Base-by-base conservation (phyloP, 2,797 vertebrate genomes). In the Philypnodon macrostomus region DNA sequence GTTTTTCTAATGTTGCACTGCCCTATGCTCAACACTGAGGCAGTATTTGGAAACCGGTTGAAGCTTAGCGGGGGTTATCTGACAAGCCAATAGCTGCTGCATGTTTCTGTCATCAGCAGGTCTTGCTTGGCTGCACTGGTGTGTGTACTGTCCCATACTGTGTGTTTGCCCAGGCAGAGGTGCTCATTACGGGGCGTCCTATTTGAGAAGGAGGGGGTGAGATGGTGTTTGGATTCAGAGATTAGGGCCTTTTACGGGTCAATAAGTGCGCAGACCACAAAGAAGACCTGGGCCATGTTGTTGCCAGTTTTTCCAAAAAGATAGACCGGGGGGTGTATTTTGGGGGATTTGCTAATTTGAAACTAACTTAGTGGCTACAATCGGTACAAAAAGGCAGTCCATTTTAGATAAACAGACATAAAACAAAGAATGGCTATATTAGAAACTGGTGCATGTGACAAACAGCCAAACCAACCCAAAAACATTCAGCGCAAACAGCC, bases 211-310 rank as follows among this genome's bases (percentile, higher is more conserved):
- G n/a, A 29, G 47, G 45, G 42, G 58, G 49, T 21, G 23, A 15
- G 18, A 58, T 37, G 18, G 56, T 52, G 56, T 71, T 73, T 51
- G 37, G 64, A 67, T 61, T 66, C 8, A 8, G 52, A 64, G 34
- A 53, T 70, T 31, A 48, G 54, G 77, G 77, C 48, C 75, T 67
- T n/a, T 77, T 50, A 44, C 62, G 85, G 83, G 79, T 88, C 83
- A 87, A 1, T 2, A 64, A 64, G 53, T 55, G 49, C 48, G 78
- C 63, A 76, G 65, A 56, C 67, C 60, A 63, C 70, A 70, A 14
- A 70, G 61, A 35, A 45, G 47, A 19, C 59, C 40, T 41, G 37
- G 15, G 60, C 17, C n/a, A n/a, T n/a, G n/a, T n/a, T n/a, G n/a
- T 26, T 26, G 10, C 4, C 13, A n/a, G 21, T 7, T 41, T 15